Evolutionary conservation across 2,888 invertebrate species (phyloP), one percentile per base, ranked within the genome.

Genomic region (Cantharis nigra): DNA sequence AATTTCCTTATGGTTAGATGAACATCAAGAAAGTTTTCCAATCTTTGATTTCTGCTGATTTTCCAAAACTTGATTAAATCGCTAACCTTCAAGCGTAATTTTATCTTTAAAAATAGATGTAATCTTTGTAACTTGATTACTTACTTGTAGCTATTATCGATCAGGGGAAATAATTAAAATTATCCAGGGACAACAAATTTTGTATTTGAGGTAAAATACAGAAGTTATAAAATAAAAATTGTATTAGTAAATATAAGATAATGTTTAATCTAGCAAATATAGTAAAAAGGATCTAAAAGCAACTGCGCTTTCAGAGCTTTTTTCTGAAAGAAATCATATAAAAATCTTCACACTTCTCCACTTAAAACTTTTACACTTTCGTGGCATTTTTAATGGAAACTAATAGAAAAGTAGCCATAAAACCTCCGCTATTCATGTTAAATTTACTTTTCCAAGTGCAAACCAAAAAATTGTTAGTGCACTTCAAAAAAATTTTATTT

Each of bases 351-450:
- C 75, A 78, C 72, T 75, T 75, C 75, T 49, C 63, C 72, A 78
- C 74, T 76, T 76, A 76, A 76, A 76, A 76, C 76, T 78, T 78
- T 71, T 63, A 70, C 70, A 71, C 71, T 70, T 77, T 69, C 69
- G 71, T 67, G 28, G 77, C 74, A 75, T 75, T 78, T 78, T 78
- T 78, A 78, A 78, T 78, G 74, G 74, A 75, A 75, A 78, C 78
- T 72, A 78, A 78, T 75, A 78, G 78, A 78, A 78, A 75, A 75
- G 78, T 75, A 71, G 74, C 72, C 69, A 72, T 77, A 77, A 77
- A 77, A 74, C 67, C 71, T 71, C 33, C 64, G 13, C 30, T 65
- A 49, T 71, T 77, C 72, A 63, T 78, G 69, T 78, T 78, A 75
- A 71, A 72, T 78, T 75, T 49, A 33, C 74, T 69, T 77, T 78